A percentile compares a stretch with the other conserved stretches of the same genome.
Conservation (phyloP, 2,797 vertebrate species). For the Tenualosa thibaudeaui region DNA sequence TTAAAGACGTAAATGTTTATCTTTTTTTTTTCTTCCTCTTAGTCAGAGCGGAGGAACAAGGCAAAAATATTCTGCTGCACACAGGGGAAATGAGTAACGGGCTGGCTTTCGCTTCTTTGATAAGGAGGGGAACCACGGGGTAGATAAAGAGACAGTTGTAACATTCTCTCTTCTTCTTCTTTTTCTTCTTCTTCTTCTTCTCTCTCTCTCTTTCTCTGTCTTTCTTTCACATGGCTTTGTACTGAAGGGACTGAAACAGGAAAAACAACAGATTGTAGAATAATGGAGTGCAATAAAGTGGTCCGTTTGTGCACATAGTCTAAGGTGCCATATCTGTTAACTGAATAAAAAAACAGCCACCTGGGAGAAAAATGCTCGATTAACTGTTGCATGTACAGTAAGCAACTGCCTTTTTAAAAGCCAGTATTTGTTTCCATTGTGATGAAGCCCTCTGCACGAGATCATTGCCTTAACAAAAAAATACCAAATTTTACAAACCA, state of each 20-base stretch:
- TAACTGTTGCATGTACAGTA: too few relatives aligned
- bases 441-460: not conserved
- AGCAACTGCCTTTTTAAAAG: too few relatives aligned
- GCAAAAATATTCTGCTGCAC: not conserved
- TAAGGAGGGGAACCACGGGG: not conserved
- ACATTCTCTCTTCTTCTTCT: not conserved
- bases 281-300: not conserved
- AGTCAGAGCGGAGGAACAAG: conserved; percentile 11
- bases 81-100: conserved; percentile 36
- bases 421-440: not conserved
- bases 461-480: too few relatives aligned
- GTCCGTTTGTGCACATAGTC: not conserved
- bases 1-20: conserved; percentile 18
- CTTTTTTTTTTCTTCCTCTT: conserved; percentile 22
- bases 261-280: not conserved
- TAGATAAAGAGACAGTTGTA: conserved; percentile 31
- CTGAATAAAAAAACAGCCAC: too few relatives aligned
- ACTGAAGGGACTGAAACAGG: conserved; percentile 41
- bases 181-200: not conserved
- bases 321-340: too few relatives aligned
- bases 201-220: not conserved
- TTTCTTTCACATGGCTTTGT: conserved; percentile 37
- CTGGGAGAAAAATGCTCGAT: too few relatives aligned
- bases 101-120: not conserved
- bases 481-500: not conserved